Evolutionary conservation across 2,888 invertebrate genomes (phyloP), one percentile per base, ranked within the genome.

Genomic region (Oligia fasciuncula): DNA sequence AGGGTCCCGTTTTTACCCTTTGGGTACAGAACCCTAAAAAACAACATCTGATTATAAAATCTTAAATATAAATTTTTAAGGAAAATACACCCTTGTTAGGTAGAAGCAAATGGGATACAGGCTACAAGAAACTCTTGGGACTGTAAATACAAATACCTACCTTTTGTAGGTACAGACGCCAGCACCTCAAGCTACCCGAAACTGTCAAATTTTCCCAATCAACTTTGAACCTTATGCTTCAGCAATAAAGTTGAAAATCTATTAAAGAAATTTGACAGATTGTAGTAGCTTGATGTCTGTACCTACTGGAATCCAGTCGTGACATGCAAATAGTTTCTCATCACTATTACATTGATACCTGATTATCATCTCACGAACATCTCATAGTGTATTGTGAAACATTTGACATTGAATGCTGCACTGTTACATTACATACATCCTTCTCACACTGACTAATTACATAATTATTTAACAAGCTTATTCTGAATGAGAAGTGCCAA

Each of bases 361-460:
- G 85, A 88, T 89, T 84, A 85, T 85, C 85, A 73, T n/a, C 78
- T 88, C 89, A 89, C 89, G 89, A 85, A 60, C 49, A 62, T 67
- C 62, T 83, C 74, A 62, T 63, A 75, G 29, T 23, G 66, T 82
- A 80, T 88, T 87, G 81, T 82, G 83, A 78, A 70, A 81, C 67
- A 71, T 68, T 65, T 86, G 86, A 85, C 89, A 88, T 89, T 88
- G 85, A 86, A 80, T 54, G 40, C 67, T 35, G 35, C 29, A 29
- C 29, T 69, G 35, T 77, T 70, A 73, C 43, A 70, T 77, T 69
- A 73, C 51, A 73, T 8, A n/a, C 35, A 35, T 35, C 35, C 62
- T 68, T 49, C 77, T 66, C 60, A 69, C 51, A 62, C 49, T 78
- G 62, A 67, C 43, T 86, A 84, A 89, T 35, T 35, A 35, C 35